Base-by-base conservation (phyloP, 2,888 invertebrate species). In the Phaonia tiefii region DNA sequence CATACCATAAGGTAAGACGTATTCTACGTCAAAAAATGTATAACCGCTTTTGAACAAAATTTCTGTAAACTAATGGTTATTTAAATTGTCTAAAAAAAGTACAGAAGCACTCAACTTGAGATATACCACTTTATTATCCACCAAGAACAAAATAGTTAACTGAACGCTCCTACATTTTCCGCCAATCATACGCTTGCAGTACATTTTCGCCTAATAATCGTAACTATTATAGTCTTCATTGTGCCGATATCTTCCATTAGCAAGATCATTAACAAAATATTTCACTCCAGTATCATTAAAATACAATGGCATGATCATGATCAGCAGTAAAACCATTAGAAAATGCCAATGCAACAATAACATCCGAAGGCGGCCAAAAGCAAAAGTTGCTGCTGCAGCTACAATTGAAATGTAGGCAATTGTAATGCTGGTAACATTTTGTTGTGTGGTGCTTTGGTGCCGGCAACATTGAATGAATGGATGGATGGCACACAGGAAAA, bases 401-500 rank as follows among this genome's bases (percentile, higher is more conserved):
- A 51, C 66, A 31, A 31, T 31, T 31, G 31, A 31, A 31, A 31
- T 31, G 31, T 31, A 31, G 31, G 44, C 63, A 58, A 67, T 56
- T 56, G 37, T 37, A 26, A 25, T 22, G 37, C 20, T 46, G 26
- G 58, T 20, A 66, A 20, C 60, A 73, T 46, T 49, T n/a, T 66
- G 70, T 7, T 60, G 42, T 26, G 8, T 60, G 26, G 26, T 56
- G 37, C 37, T 11, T n/a, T 8, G 37, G 13, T 20, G 22, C 25
- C 37, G 39, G 22, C 63, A 58, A 15, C 37, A 54, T n/a, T 58
- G 58, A 58, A 58, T 58, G 31, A 15, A 31, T 58, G 31, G 20
- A 60, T 42, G 15, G 51, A 66, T 46, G 69, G 42, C 46, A 78
- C 54, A 85, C 86, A 89, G 87, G 87, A 87, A 87, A 86, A 88